Evolutionary conservation across 2,797 vertebrate genomes (phyloP), one percentile per base, ranked within the genome.

Genomic region (Melanotaenia boesemani): DNA sequence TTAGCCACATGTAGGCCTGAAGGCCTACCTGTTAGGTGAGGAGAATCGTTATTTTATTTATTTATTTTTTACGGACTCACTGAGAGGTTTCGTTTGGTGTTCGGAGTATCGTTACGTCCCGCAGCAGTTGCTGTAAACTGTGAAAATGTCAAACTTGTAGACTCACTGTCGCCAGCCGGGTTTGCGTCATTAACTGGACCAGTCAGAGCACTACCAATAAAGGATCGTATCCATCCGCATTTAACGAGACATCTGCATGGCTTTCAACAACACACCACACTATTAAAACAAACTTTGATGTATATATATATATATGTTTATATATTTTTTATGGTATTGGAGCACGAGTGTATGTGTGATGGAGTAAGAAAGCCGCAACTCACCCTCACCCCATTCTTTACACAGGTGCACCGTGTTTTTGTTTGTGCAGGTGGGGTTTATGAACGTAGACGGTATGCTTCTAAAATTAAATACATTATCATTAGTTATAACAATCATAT

Each of bases 111-210:
- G 94, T 94, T 94, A 89, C 81, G 90, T 91, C 90, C 88, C 82
- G 89, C 92, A 88, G 95, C 94, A 95, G 94, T 95, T 94, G 95
- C 91, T 95, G 94, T 95, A 95, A 95, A 95, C 94, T 94, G 92
- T 88, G 94, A 94, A 96, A 95, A 96, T 96, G 95, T 96, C 94
- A 96, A 95, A 95, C 93, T 95, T 94, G 92, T 93, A 96, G 95
- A 96, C 95, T 94, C 82, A 61, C 89, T 95, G 95, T 95, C 95
- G 95, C 95, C 95, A 95, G 92, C 73, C 86, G 81, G 91, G 91
- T 87, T 95, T 95, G 94, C 95, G 95, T 96, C 95, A 95, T 95
- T 94, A 95, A 93, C 94, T 92, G 93, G 94, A 95, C 94, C 86
- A 91, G 94, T 88, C 94, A 85, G 78, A 58, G 87, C 92, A 87